Base-by-base conservation (phyloP, 2,113 vertebrate genomes). In the Onychostruthus taczanowskii region DNA sequence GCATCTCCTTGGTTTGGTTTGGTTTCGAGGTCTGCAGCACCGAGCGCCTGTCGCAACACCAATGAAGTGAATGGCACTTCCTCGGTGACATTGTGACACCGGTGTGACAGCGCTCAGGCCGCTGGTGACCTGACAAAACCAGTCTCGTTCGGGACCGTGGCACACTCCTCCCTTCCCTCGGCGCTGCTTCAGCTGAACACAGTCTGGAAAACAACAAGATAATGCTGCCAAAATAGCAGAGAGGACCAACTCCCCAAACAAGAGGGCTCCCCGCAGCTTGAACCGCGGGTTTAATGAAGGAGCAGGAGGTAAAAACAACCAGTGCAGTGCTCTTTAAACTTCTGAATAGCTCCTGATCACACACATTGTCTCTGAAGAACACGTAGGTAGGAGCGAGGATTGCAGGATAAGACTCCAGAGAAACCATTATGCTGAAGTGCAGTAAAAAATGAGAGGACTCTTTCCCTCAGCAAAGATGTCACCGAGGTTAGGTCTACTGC, bases 211-310 rank as follows among this genome's bases (percentile, higher is more conserved):
- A 96, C 94, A 95, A 92, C 55, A 28, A 59, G 64, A 9, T 39
- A 3, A 3, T 93, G 96, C 94, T 96, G 95, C 93, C 96, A 97
- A 97, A 97, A 96, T 58, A 96, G 76, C 93, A 84, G 88, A 35
- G 61, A 39, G 92, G 30, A 87, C 56, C 93, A 68, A 78, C 92
- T 96, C 88, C 96, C 92, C 83, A 68, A 88, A 72, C 92, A 91
- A 59, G 67, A 70, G 86, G 31, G 76, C 27, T 91, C 82, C 26
- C 75, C 50, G 13, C 17, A 26, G 52, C 18, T 50, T 14, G 76
- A 69, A n/a, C 63, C 0, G 1, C 17, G 10, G 81, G 63, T 53
- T 90, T 74, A 4, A 7, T 14, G 50, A 55, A 90, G 52, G 11
- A 11, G 28, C 56, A 56, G 59, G 55, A 86, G 79, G 64, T 49